Conservation (phyloP, 2,888 invertebrate genomes). For the Drosophila birchii region DNA sequence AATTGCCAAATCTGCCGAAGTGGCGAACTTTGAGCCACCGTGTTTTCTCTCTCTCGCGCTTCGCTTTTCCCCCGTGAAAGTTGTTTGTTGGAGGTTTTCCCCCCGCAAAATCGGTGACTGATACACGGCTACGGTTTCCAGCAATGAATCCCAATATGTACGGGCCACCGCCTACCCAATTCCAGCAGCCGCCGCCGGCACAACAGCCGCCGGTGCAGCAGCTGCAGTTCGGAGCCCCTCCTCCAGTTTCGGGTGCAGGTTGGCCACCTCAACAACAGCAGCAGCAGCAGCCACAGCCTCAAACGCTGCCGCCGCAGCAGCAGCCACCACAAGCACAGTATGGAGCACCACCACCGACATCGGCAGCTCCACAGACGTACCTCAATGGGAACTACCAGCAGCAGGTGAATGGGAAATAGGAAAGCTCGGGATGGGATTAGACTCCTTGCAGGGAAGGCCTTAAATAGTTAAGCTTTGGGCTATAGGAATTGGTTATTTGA, state of each 20-base stretch:
- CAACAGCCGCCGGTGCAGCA: constrained; percentile 54
- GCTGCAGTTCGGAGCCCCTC: constrained; percentile 63
- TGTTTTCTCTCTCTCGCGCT: constrained; percentile 32
- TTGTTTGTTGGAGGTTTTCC: constrained; percentile 43
- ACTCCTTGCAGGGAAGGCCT: too few species aligned
- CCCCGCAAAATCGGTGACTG: constrained; percentile 8
- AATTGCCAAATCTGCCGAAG: constrained; percentile 18
- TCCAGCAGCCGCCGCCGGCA: constrained; percentile 57
- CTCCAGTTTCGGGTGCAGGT: constrained; percentile 55
- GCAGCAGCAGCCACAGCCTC: constrained; percentile 43
- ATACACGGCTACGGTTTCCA: constrained; percentile 32
- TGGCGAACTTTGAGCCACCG: constrained; percentile 72
- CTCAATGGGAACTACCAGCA: constrained; percentile 84
- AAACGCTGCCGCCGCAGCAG: constrained; percentile 33
- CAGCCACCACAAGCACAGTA: constrained; percentile 62
- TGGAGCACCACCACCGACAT: constrained; percentile 67
- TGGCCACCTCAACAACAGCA: constrained; percentile 65
- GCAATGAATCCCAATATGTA: constrained; percentile 83
- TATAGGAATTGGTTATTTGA: background rate
- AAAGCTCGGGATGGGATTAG: background rate
- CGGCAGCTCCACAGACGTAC: constrained; percentile 68
- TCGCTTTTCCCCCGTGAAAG: constrained; percentile 58
- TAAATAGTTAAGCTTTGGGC: background rate
- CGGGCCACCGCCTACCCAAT: constrained; percentile 82
- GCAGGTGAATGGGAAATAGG: constrained; percentile 64